phyloP scores from a whole-genome alignment of 2,888 invertebrate genomes.

The Rugalucina vietnamica region DNA sequence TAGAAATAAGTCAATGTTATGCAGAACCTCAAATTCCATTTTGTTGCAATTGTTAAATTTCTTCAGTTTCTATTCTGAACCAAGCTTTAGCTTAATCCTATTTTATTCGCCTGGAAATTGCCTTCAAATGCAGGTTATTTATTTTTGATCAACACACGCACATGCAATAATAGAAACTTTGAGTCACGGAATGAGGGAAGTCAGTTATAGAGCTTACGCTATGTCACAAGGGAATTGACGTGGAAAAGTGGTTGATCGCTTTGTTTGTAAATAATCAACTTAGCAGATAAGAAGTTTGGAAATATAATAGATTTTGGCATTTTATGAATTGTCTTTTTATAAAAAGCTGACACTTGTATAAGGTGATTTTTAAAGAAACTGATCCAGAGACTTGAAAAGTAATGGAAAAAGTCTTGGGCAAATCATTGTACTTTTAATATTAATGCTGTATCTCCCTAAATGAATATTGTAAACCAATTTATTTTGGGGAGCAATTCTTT shows the following conservation, averaged over 20 bases:
- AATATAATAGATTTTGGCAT: not conserved
- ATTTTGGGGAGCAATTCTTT: no score
- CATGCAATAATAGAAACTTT: not conserved
- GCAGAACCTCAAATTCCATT: no score
- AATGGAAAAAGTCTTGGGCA: no score
- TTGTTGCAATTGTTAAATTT: no score
- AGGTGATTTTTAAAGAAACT: not conserved
- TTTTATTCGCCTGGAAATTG: not conserved
- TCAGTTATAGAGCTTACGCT: not conserved
- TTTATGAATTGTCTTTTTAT: not conserved
- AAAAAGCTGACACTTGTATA: not conserved
- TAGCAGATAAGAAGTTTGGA: not conserved
- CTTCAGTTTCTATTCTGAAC: no score
- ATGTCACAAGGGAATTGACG: not conserved
- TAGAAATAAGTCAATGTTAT: no score
- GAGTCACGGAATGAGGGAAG: not conserved
- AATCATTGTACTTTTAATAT: no score
- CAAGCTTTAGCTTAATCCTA: not conserved
- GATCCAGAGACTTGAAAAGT: no score
- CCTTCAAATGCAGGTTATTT: not conserved
- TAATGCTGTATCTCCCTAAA: no score
- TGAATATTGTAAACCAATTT: no score
- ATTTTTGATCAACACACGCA: constrained; percentile 5
- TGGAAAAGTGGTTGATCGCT: not conserved
- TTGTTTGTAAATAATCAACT: not conserved